A percentile compares a stretch with the other conserved stretches of the same genome.
Evolutionary conservation across 2,797 vertebrate species (phyloP).

Genomic region (Pipistrellus nathusii): DNA sequence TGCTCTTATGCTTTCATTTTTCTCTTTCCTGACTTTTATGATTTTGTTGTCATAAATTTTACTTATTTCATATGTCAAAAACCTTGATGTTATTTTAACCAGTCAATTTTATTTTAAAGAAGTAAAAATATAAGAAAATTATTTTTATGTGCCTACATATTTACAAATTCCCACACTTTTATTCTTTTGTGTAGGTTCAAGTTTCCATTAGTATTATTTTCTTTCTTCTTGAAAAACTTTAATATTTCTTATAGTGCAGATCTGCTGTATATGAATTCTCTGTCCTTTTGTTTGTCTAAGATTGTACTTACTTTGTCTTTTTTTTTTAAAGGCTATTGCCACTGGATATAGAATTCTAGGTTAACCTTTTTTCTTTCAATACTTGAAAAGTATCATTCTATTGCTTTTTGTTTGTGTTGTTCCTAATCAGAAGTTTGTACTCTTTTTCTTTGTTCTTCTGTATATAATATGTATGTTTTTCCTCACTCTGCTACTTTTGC

Average conservation of each 20-base stretch:
- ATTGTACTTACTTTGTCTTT: neutral
- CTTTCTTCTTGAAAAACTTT: neutral
- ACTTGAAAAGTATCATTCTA: neutral
- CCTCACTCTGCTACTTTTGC: neutral
- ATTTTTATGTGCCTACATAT: neutral
- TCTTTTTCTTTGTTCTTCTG: neutral
- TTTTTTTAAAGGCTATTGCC: constrained; percentile 9
- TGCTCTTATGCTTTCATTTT: neutral
- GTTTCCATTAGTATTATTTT: constrained; percentile 18
- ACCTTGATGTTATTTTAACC: neutral
- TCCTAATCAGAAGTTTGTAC: neutral
- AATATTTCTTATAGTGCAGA: neutral
- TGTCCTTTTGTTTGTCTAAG: neutral
- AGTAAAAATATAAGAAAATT: neutral
- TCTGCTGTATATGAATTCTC: neutral
- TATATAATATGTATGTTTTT: neutral
- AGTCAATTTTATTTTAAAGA: constrained; percentile 26
- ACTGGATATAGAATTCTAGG: neutral
- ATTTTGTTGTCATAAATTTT: neutral
- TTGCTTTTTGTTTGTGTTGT: neutral
- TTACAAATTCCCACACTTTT: neutral
- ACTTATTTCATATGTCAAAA: neutral
- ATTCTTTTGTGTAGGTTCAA: constrained; percentile 18
- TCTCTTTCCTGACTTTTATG: neutral
- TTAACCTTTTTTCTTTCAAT: neutral